A percentile compares a stretch with the other conserved stretches of the same genome.
Evolutionary conservation across 2,113 vertebrate species (phyloP).

Genomic region (Rhodinocichla rosea): DNA sequence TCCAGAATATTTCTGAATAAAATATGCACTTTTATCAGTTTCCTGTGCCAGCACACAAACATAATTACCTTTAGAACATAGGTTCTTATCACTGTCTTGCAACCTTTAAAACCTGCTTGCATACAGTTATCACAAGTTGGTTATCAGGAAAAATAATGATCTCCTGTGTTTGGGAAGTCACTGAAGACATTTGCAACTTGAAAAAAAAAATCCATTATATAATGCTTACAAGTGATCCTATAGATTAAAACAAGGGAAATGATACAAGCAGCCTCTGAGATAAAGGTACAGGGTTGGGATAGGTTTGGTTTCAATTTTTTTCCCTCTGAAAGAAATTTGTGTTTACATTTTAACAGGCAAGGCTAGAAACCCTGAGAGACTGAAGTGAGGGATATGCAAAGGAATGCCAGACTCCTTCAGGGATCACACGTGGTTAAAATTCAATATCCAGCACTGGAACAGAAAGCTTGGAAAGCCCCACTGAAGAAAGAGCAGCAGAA

Average conservation of each 20-base stretch:
- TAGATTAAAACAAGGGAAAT: background rate
- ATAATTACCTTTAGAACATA: background rate
- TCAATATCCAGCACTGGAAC: background rate
- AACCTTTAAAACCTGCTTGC: conserved; percentile 3
- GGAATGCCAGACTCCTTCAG: conserved; percentile 13
- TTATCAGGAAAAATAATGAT: conserved; percentile 21
- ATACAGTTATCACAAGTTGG: background rate
- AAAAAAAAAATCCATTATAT: background rate
- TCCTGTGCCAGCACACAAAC: background rate
- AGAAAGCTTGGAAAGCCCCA: background rate
- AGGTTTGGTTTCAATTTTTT: background rate
- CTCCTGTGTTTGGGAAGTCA: background rate
- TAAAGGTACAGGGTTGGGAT: background rate
- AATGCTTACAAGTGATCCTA: background rate
- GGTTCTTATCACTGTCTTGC: background rate
- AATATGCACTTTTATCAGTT: background rate
- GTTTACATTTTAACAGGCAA: background rate
- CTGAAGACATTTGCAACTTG: background rate
- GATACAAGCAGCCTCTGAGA: background rate
- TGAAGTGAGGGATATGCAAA: background rate
- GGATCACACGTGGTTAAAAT: conserved; percentile 39
- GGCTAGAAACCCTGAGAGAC: background rate
- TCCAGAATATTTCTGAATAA: background rate
- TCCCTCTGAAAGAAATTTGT: background rate
- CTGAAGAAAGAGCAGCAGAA: background rate